Evolutionary conservation across 2,113 vertebrate species (phyloP).

Genomic region (Hippocampus comes): DNA sequence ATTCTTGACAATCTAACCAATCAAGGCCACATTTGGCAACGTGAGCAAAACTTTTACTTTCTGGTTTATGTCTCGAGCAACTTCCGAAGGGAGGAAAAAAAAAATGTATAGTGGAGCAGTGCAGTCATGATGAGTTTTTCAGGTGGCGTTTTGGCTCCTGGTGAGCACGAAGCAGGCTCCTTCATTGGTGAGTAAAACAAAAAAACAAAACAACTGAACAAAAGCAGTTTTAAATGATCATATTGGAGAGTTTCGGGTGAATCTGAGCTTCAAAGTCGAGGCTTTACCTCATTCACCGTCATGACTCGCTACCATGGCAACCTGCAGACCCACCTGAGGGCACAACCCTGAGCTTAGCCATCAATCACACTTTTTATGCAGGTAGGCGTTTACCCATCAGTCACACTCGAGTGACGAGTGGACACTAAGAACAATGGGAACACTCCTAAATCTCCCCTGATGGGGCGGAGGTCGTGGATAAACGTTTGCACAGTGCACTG

Average conservation of each 20-base stretch:
- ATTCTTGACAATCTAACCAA: constrained; percentile 18
- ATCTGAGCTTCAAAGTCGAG: constrained; percentile 21
- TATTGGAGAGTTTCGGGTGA: constrained; percentile 15
- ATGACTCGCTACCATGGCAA: constrained; percentile 23
- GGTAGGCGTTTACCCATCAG: constrained; percentile 68
- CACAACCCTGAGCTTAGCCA: constrained; percentile 49
- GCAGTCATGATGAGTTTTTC: constrained; percentile 53
- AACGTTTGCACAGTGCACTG: constrained; percentile 62
- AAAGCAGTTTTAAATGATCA: constrained; percentile 5
- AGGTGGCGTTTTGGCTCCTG: constrained; percentile 30
- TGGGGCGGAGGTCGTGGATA: constrained; percentile 55
- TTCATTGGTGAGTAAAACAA: constrained; percentile 1
- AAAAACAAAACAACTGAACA: not conserved
- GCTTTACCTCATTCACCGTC: constrained; percentile 17
- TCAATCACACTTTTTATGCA: constrained; percentile 65
- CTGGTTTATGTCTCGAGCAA: constrained; percentile 28
- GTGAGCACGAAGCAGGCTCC: constrained; percentile 9
- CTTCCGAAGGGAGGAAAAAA: constrained; percentile 36
- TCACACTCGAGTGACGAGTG: constrained; percentile 56
- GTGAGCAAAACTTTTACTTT: constrained; percentile 23
- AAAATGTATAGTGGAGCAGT: constrained; percentile 31
- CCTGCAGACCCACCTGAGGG: constrained; percentile 41
- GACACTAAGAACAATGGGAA: constrained; percentile 59
- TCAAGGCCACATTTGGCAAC: not conserved
- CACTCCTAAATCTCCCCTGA: constrained; percentile 54